A percentile compares a stretch with the other conserved stretches of the same genome.
These are phyloP conservation scores for Odontophorus gujanensis DNA, from an alignment of 2,113 vertebrate species.

Conservation along the genomic window DNA sequence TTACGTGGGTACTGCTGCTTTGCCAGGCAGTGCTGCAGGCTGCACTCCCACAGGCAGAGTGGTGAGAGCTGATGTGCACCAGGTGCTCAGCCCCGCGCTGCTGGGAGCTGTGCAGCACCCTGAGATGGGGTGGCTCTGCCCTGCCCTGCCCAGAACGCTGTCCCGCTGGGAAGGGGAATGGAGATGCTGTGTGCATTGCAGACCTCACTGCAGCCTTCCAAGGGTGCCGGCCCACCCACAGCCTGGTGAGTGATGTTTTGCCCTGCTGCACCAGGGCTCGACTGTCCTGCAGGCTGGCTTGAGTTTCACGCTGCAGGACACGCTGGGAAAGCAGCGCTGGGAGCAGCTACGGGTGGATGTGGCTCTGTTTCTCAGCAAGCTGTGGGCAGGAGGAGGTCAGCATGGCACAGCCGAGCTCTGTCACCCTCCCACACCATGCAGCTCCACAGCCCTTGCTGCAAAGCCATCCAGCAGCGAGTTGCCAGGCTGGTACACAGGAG, in stretches of 20 bases:
- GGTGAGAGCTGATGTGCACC: not conserved
- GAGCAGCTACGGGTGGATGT: not conserved
- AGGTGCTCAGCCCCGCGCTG: not conserved
- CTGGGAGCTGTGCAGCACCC: not conserved
- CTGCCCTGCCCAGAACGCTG: not conserved
- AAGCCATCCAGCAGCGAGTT: not conserved
- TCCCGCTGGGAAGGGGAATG: not conserved
- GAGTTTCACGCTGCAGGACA: not conserved
- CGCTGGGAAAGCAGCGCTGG: not conserved
- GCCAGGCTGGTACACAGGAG: not conserved
- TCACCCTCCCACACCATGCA: not conserved
- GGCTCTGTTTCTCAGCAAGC: not conserved
- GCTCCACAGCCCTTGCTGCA: accelerated
- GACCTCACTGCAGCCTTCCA: not conserved
- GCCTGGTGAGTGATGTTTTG: accelerated
- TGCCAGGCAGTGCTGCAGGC: not conserved
- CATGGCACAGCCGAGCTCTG: accelerated
- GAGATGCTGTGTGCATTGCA: not conserved
- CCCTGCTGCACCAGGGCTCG: not conserved
- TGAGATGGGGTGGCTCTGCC: not conserved
- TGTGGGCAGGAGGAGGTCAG: not conserved
- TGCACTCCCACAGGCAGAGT: not conserved
- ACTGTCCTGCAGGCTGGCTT: not conserved
- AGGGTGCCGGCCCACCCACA: not conserved
- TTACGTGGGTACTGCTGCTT: accelerated